Conservation (phyloP, 2,113 vertebrate genomes). For the Mirounga angustirostris region DNA sequence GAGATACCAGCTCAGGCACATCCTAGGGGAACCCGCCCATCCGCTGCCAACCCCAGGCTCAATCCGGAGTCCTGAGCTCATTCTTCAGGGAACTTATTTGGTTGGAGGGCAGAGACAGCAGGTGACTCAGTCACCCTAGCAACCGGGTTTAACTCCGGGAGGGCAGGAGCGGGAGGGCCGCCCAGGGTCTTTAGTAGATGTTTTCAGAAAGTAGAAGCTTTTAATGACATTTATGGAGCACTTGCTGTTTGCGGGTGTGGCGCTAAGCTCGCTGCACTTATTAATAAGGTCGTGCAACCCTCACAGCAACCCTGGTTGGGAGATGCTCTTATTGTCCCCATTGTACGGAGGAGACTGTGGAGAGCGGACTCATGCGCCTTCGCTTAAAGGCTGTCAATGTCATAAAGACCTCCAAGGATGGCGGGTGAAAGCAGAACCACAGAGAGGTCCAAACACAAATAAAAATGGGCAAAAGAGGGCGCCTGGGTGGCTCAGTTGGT, state of each 20-base stretch:
- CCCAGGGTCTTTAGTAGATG: not conserved
- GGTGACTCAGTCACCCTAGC: not conserved
- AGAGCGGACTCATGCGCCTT: too few species aligned
- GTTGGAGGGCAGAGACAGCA: not conserved
- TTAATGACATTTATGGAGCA: not conserved
- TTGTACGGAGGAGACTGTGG: not conserved
- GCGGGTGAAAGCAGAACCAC: not conserved
- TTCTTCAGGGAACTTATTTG: not conserved
- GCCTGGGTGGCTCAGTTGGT: not conserved
- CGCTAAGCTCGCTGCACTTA: not conserved
- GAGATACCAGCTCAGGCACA: not conserved
- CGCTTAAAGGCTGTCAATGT: not conserved
- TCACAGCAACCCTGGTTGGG: not conserved
- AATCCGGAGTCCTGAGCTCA: not conserved
- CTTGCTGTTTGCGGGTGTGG: not conserved
- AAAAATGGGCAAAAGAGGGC: not conserved
- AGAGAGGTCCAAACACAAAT: not conserved
- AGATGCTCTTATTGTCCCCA: not conserved
- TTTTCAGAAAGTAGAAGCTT: not conserved
- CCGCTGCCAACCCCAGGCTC: not conserved
- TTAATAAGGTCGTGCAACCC: not conserved
- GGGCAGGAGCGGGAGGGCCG: rapidly evolving
- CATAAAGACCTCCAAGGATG: not conserved
- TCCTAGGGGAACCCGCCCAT: not conserved
- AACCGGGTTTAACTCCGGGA: not conserved